Conservation (phyloP, 2,797 vertebrate species). For the Manis javanica region DNA sequence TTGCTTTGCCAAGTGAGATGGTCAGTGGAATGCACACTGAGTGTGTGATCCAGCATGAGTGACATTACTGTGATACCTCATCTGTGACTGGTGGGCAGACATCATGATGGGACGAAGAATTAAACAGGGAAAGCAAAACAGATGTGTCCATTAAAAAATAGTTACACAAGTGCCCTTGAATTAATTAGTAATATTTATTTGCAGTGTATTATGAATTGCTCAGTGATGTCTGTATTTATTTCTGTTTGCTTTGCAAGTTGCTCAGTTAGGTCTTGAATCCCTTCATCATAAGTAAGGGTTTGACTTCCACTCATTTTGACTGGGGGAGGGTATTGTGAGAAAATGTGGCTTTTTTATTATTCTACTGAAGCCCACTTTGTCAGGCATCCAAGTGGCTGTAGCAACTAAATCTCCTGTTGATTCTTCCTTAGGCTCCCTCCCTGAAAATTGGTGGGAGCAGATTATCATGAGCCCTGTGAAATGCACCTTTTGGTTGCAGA, state of each 20-base stretch:
- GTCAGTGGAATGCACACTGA: too few relatives aligned
- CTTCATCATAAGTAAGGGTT: background rate
- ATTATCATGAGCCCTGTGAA: constrained; percentile 60
- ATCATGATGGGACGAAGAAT: background rate
- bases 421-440: constrained; percentile 43
- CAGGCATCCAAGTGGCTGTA: constrained; percentile 54
- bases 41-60: background rate
- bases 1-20: background rate
- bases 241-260: background rate
- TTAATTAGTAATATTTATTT: constrained; percentile 54
- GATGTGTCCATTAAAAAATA: background rate
- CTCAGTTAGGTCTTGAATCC: constrained; percentile 41
- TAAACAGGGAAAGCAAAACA: constrained; percentile 3
- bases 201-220: background rate
- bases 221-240: constrained; percentile 27
- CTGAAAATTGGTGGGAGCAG: constrained; percentile 65
- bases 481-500: background rate
- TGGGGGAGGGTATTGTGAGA: constrained; percentile 36
- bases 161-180: background rate
- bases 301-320: constrained; percentile 37
- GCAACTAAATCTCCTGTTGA: constrained; percentile 64
- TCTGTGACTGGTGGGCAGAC: background rate
- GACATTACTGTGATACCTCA: background rate
- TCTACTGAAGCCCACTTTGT: background rate
- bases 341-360: constrained; percentile 14